Evolutionary conservation across 64 coral and sea anemone species (phyloP).

Genomic region (Montipora capricornis): DNA sequence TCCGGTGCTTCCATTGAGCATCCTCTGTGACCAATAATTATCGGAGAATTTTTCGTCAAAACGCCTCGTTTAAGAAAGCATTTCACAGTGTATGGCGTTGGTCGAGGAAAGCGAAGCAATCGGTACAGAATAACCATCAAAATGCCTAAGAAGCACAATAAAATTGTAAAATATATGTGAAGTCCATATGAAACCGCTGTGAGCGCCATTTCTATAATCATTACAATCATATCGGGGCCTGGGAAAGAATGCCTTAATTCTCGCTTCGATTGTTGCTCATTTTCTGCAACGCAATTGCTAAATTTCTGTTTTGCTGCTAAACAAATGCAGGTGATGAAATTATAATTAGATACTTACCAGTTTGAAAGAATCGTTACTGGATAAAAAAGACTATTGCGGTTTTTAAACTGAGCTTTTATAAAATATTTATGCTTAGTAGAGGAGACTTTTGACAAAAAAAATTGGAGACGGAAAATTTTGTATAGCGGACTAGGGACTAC

Average conservation of each 20-base stretch:
- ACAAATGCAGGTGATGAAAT: not conserved
- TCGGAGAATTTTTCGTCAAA: constrained; percentile 67
- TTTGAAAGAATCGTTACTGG: not conserved
- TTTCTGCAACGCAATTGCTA: not conserved
- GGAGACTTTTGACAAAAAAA: not conserved
- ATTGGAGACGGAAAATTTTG: not conserved
- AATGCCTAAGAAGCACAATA: constrained; percentile 60
- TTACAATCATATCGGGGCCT: constrained; percentile 87
- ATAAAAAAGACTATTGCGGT: constrained; percentile 7
- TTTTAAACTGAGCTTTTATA: constrained; percentile 21
- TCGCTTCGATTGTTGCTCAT: not conserved
- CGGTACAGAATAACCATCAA: constrained; percentile 78
- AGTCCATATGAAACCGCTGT: constrained; percentile 80
- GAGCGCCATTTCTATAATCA: constrained; percentile 86
- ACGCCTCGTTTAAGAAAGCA: constrained; percentile 80
- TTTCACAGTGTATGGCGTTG: constrained; percentile 87
- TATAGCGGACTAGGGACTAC: not conserved
- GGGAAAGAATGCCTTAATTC: constrained; percentile 40
- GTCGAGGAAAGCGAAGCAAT: constrained; percentile 86
- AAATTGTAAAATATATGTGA: constrained; percentile 84
- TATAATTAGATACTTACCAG: not conserved
- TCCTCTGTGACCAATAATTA: constrained; percentile 83
- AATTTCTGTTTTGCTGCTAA: not conserved
- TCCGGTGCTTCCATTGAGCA: constrained; percentile 81
- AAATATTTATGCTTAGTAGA: not conserved